Percentiles rank a stretch among this genome's conserved stretches.
phyloP scores from a whole-genome alignment of 1,140 invertebrate species.

The Listronotus bonariensis region DNA sequence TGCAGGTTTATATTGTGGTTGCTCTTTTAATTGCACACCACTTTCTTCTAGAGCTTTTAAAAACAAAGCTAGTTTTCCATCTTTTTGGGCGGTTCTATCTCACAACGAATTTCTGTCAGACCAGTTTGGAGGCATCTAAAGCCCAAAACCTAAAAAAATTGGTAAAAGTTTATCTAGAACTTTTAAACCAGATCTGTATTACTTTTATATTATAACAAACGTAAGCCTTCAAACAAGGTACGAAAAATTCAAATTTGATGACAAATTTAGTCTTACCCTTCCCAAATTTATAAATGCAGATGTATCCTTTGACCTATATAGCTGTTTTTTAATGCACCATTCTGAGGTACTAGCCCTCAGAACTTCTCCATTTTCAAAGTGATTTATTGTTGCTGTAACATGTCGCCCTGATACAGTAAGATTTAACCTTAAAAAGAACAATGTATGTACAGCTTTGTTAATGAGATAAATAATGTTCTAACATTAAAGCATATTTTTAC shows the following conservation, averaged over 20 bases:
- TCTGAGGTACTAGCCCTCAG: slow-evolving; percentile 82
- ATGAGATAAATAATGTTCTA: too few relatives aligned
- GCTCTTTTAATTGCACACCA: slow-evolving; percentile 72
- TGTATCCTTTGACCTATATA: slow-evolving; percentile 78
- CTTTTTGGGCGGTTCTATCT: too few relatives aligned
- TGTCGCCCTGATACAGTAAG: slow-evolving; percentile 59
- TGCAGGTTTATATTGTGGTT: slow-evolving; percentile 61
- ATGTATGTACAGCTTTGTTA: too few relatives aligned
- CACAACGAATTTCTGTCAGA: too few relatives aligned
- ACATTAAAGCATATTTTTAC: too few relatives aligned
- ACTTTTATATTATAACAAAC: too few relatives aligned
- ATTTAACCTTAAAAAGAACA: slow-evolving; percentile 59
- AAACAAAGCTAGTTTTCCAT: slow-evolving; percentile 67
- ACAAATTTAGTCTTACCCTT: slow-evolving; percentile 57
- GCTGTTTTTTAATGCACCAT: slow-evolving; percentile 79
- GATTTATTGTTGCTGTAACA: slow-evolving; percentile 68
- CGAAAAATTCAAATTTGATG: too few relatives aligned
- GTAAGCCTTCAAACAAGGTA: too few relatives aligned
- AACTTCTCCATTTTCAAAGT: slow-evolving; percentile 75
- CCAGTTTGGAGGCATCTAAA: too few relatives aligned
- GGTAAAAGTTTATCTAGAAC: too few relatives aligned
- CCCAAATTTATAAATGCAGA: slow-evolving; percentile 79
- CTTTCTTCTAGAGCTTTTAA: slow-evolving; percentile 67
- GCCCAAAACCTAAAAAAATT: too few relatives aligned
- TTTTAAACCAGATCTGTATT: too few relatives aligned